These are phyloP conservation scores for Pterois miles DNA, from an alignment of 2,797 vertebrate species.

Conservation along the genomic window DNA sequence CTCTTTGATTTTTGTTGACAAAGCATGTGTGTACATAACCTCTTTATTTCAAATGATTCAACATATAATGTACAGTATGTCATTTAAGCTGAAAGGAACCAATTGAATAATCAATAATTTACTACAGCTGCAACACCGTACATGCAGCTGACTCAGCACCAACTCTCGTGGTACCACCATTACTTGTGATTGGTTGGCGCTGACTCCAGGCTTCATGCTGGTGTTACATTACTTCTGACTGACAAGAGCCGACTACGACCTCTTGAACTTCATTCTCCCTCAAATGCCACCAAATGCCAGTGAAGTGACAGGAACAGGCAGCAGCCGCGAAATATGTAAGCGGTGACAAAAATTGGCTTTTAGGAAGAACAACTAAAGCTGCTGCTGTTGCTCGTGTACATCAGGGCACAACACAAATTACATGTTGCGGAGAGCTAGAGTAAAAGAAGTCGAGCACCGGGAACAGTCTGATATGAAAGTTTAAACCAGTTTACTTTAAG, in stretches of 20 bases:
- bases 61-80: neutral
- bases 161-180: constrained; percentile 20
- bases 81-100: constrained; percentile 3
- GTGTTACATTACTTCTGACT: constrained; percentile 26
- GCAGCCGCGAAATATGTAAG: constrained; percentile 2
- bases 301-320: constrained; percentile 35
- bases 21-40: no score
- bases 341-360: constrained; percentile 14
- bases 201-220: constrained; percentile 24
- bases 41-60: neutral
- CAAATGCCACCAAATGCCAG: constrained; percentile 1
- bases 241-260: constrained; percentile 21
- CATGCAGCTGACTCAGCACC: constrained; percentile 27
- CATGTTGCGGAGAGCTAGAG: neutral
- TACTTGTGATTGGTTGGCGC: constrained; percentile 36
- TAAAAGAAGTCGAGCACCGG: neutral
- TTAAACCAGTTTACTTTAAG: neutral
- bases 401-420: constrained; percentile 1
- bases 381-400: neutral
- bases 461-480: neutral
- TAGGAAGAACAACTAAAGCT: neutral
- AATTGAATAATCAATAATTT: constrained; percentile 23
- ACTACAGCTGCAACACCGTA: neutral
- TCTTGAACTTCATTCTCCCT: constrained; percentile 26
- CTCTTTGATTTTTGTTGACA: neutral